These are phyloP conservation scores for Callinectes sapidus DNA, from an alignment of 2,888 invertebrate genomes.

Conservation along the genomic window DNA sequence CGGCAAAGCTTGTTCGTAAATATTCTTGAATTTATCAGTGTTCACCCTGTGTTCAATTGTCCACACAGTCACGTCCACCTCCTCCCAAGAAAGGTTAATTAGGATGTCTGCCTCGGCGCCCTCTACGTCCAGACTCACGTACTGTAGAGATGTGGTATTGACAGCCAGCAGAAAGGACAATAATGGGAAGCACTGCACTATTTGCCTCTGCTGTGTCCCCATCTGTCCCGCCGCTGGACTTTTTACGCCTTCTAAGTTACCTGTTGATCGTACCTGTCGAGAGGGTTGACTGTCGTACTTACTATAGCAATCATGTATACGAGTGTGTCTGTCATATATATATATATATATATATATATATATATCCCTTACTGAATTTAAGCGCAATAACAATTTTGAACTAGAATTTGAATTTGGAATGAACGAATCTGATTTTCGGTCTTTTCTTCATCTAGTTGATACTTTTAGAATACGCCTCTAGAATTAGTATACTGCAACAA, in stretches of 20 bases:
- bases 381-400: not conserved
- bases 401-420: not conserved
- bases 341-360: not conserved
- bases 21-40: not conserved
- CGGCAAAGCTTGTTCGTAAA: not conserved
- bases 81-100: constrained; percentile 78
- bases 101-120: constrained; percentile 78
- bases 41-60: constrained; percentile 49
- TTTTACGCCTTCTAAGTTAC: constrained; percentile 43
- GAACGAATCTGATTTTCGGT: not conserved
- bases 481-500: no score
- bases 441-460: no score
- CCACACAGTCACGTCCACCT: constrained; percentile 74
- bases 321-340: not conserved
- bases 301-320: not conserved
- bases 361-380: not conserved
- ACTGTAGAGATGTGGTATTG: constrained; percentile 77
- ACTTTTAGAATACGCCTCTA: no score
- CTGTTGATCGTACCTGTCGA: constrained; percentile 55
- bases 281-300: not conserved
- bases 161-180: constrained; percentile 78
- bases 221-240: constrained; percentile 47
- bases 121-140: constrained; percentile 79
- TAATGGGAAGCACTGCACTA: constrained; percentile 79
- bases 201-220: constrained; percentile 74